Conservation (phyloP, 2,113 vertebrate genomes). For the Emydocephalus ijimae region DNA sequence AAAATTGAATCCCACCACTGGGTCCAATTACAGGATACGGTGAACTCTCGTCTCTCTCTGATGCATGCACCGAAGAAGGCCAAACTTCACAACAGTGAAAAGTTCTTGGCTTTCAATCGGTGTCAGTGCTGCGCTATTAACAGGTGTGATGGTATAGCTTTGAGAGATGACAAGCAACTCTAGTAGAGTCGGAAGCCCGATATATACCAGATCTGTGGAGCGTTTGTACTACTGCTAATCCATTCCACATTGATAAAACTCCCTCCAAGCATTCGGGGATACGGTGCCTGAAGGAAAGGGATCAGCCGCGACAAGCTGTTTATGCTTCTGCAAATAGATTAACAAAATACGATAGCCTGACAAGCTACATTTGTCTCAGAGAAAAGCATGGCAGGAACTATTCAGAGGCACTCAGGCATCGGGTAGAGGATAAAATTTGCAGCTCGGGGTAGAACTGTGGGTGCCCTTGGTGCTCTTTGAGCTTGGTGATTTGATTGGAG, state of each 20-base stretch:
- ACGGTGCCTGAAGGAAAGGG: not conserved
- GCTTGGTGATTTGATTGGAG: too few relatives aligned
- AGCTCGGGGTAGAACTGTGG: too few relatives aligned
- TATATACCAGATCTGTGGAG: not conserved
- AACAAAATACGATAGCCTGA: slow-evolving; percentile 59
- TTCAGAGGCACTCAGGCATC: slow-evolving; percentile 48
- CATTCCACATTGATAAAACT: not conserved
- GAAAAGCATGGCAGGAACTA: slow-evolving; percentile 42
- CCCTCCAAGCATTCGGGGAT: not conserved
- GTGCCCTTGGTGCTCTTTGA: too few relatives aligned
- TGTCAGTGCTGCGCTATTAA: slow-evolving; percentile 30
- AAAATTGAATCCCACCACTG: not conserved
- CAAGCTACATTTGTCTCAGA: slow-evolving; percentile 58
- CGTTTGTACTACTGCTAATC: not conserved
- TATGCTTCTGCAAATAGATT: slow-evolving; percentile 61
- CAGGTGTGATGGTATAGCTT: slow-evolving; percentile 13
- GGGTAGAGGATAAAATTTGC: too few relatives aligned
- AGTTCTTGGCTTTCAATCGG: slow-evolving; percentile 44
- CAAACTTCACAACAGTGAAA: slow-evolving; percentile 52
- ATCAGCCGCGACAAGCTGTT: slow-evolving; percentile 28
- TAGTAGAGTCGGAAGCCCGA: not conserved
- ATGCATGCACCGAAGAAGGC: slow-evolving; percentile 27
- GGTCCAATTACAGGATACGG: slow-evolving; percentile 52
- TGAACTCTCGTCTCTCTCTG: slow-evolving; percentile 55
- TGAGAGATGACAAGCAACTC: not conserved